Base-by-base conservation (phyloP, 2,888 invertebrate genomes). In the Punctoribates punctum region DNA sequence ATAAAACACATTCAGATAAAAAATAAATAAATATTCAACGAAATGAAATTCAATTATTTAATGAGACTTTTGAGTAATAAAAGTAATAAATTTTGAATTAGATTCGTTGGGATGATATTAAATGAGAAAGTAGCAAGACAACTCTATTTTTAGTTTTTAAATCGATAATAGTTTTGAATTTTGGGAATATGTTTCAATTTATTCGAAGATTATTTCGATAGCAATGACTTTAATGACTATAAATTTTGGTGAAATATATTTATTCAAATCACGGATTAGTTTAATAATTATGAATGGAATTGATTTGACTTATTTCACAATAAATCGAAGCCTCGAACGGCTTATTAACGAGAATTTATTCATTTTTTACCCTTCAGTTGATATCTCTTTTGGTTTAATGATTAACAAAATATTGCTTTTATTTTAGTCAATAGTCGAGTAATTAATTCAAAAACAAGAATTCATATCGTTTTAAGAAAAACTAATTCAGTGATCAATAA, bases 221-320 rank as follows among this genome's bases (percentile, higher is more conserved):
- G 15, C 57, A 57, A 23, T 57, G 57, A 57, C 23, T 57, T 34
- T 8, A 34, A 34, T 34, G 34, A 34, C 25, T 23, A 57, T 25
- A 57, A 57, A 57, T 17, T 5, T 0, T n/a, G 27, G 29, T 17
- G 6, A 17, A n/a, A 34, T 13, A n/a, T 57, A 23, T 11, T 65
- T 34, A 65, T 65, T 65, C 65, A 34, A 13, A 29, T 34, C 65
- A 65, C 29, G 20, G n/a, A 65, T 65, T 65, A 34, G 29, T 27
- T 29, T 65, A 65, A 65, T 34, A 27, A 65, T 65, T 34, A 6
- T 65, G 9, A 65, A 34, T 34, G 34, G 8, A 57, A 34, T n/a
- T 34, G 29, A 23, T 57, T 57, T 11, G 5, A 23, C 29, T 60
- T 25, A 34, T 65, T 65, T 29, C 65, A 65, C 34, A 62, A 25